A percentile compares a stretch with the other conserved stretches of the same genome.
These are phyloP conservation scores for Geopemphigus sp. DNA, from an alignment of 1,140 invertebrate genomes.

Conservation along the genomic window DNA sequence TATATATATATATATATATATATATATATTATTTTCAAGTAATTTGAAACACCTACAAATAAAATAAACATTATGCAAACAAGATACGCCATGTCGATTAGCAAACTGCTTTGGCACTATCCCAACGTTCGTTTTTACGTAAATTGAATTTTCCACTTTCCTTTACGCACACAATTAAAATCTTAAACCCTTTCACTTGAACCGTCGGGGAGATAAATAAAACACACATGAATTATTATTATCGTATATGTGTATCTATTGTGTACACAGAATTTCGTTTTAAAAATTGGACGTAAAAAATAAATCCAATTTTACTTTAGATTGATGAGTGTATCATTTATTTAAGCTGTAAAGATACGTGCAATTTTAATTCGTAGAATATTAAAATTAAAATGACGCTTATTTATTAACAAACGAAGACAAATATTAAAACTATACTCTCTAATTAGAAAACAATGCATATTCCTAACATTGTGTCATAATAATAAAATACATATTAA, in stretches of 20 bases:
- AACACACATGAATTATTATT: not conserved
- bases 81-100: constrained; percentile 30
- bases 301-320: too few species aligned
- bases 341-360: too few species aligned
- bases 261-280: not conserved
- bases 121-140: constrained; percentile 15
- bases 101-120: not conserved
- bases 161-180: not conserved
- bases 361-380: too few species aligned
- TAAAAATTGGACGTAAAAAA: too few species aligned
- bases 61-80: constrained; percentile 24
- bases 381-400: too few species aligned
- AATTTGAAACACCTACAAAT: constrained; percentile 12
- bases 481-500: too few species aligned
- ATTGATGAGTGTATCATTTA: too few species aligned
- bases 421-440: too few species aligned
- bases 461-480: too few species aligned
- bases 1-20: too few species aligned
- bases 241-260: not conserved
- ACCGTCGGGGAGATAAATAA: not conserved
- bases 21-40: not conserved
- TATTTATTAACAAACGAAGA: too few species aligned
- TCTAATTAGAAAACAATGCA: too few species aligned
- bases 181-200: not conserved
- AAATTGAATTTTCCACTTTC: constrained; percentile 33